Base-by-base conservation (phyloP, 2,888 invertebrate genomes). In the Steromphala cineraria region DNA sequence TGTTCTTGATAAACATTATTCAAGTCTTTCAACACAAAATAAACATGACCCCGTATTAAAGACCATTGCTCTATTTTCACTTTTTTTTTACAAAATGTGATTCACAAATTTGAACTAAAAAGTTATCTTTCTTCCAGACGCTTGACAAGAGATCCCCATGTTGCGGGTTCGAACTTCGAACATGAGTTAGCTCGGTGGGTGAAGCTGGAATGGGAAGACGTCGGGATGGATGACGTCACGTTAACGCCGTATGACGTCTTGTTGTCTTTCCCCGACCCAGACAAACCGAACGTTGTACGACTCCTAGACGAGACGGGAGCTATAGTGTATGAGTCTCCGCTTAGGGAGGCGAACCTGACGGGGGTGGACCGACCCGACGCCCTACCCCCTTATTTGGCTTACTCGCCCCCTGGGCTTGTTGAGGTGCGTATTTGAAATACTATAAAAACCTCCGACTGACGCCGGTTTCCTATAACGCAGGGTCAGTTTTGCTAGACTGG, bases 331-430 rank as follows among this genome's bases (percentile, higher is more conserved):
- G 84, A 86, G 46, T 87, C 90, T 8, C 83, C 84, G 10, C 79
- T 86, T 36, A 78, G 76, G 7, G 92, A 92, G 80, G 84, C 86
- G 17, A 83, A 88, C 5, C 82, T 92, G 17, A 81, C 88, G 17
- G 88, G 88, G 28, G 88, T 90, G 80, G 87, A 90, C 78, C 86
- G 89, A 28, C 83, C 87, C 21, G 87, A 89, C 77, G 90, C 89
- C 8, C 89, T 91, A 5, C 90, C 89, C 10, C 90, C 90, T 7
- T 92, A 89, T 83, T 91, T 91, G 76, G 91, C 92, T n/a, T 92
- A 88, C 82, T 91, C 92, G 0, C 86, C 90, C 0, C 84, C 88
- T 7, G 91, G 90, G 3, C 15, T 53, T 17, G 46, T 31, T 17
- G 31, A 62, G 28, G 55, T 46, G 8, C 8, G 17, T 36, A 36